A percentile compares a stretch with the other conserved stretches of the same genome.
phyloP scores from a whole-genome alignment of 2,888 invertebrate genomes.

The Lamellibrachia columna region DNA sequence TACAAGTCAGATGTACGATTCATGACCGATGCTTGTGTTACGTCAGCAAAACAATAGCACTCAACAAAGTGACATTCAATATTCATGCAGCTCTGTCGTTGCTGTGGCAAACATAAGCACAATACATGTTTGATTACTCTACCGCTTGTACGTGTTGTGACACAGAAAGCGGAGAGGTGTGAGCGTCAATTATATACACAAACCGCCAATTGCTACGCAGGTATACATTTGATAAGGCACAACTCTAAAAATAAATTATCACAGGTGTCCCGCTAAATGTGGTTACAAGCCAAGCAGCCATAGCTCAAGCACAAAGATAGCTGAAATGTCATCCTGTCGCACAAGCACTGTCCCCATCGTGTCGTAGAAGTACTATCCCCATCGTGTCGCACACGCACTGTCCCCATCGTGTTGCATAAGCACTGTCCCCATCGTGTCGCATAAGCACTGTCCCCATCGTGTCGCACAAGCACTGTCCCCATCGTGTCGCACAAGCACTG shows the following conservation, averaged over 20 bases:
- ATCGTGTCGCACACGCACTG: not conserved
- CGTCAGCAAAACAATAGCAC: not conserved
- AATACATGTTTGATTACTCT: not conserved
- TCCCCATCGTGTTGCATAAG: too few relatives aligned
- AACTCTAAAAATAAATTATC: not conserved
- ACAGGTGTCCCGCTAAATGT: not conserved
- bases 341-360: not conserved
- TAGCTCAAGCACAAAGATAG: not conserved
- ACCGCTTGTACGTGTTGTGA: not conserved
- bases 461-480: too few relatives aligned
- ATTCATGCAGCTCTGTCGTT: not conserved
- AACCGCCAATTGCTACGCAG: not conserved
- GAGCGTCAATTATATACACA: not conserved
- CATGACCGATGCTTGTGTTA: too few relatives aligned
- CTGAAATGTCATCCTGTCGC: not conserved
- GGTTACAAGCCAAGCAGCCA: not conserved
- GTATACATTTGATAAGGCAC: constrained; percentile 5
- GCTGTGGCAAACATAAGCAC: not conserved
- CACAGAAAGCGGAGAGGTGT: not conserved
- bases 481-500: too few relatives aligned
- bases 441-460: too few relatives aligned
- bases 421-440: too few relatives aligned
- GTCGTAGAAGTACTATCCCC: not conserved
- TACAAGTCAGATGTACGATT: too few relatives aligned
- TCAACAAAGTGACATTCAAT: not conserved